Evolutionary conservation across 2,888 invertebrate genomes (phyloP), one percentile per base, ranked within the genome.

Genomic region (Lampropteryx suffumata): DNA sequence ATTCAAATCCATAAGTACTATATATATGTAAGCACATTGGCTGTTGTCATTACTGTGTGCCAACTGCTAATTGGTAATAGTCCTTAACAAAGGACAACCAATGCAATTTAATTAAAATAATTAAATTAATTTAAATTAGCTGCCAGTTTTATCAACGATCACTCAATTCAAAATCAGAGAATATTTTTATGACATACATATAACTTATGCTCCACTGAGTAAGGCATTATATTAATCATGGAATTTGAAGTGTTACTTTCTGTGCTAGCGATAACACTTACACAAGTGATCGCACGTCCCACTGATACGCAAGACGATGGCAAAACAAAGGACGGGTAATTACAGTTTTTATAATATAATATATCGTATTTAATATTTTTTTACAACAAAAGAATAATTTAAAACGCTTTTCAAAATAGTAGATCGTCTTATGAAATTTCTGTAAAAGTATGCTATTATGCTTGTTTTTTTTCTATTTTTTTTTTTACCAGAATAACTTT

Each of bases 1-100:
- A 39, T 21, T 9, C n/a, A n/a, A n/a, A n/a, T n/a, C n/a, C n/a
- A n/a, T n/a, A n/a, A n/a, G n/a, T n/a, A n/a, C n/a, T n/a, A n/a
- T 11, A 39, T 33, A 27, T 39, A 48, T 43, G 37, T 32, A 33
- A 39, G 28, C 37, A 4, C 13, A 21, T 21, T 21, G 0, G 11
- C n/a, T 17, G 12, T 17, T 13, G 10, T 24, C 35, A 54, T 37
- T 35, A 55, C 62, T 62, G 69, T 62, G 62, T 55, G 61, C 30
- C 47, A 46, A 62, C 62, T 61, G 63, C 54, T 61, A 60, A 61
- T 70, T 69, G 73, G 69, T 71, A 72, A 17, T 70, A 72, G 71
- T 67, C 67, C 68, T 69, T 24, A 24, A n/a, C 7, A 37, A 51
- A 57, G 68, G 72, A 59, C 60, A 14, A 66, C 69, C 68, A 69